These are phyloP conservation scores for Pantherophis guttatus DNA, from an alignment of 2,113 vertebrate species.

Conservation along the genomic window DNA sequence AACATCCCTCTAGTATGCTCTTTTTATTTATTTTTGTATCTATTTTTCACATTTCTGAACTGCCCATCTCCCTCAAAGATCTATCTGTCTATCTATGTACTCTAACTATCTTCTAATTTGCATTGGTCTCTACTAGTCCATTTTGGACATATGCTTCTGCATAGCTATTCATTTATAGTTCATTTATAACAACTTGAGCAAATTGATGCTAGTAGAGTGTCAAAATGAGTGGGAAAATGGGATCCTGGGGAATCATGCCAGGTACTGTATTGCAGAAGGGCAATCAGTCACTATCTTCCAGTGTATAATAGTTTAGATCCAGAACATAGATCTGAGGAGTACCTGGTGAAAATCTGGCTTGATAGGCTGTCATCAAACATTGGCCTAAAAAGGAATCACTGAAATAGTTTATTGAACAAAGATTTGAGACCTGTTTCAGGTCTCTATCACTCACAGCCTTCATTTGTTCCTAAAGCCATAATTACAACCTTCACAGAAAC, in stretches of 20 bases:
- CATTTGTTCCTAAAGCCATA: background rate
- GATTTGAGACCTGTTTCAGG: background rate
- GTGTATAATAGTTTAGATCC: background rate
- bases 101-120: background rate
- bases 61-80: background rate
- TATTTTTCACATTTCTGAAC: background rate
- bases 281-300: background rate
- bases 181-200: background rate
- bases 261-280: background rate
- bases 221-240: background rate
- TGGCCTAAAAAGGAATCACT: background rate
- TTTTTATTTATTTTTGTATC: background rate
- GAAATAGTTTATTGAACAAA: background rate
- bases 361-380: background rate
- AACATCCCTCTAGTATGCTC: background rate
- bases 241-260: background rate
- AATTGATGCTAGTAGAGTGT: background rate
- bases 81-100: background rate
- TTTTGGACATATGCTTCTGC: background rate
- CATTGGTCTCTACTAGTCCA: background rate
- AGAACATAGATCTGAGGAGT: background rate
- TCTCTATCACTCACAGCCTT: background rate
- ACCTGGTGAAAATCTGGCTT: background rate
- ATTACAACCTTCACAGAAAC: background rate
- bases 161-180: too few species aligned